Conservation (phyloP, 2,113 vertebrate species). For the Pardalotus punctatus region DNA sequence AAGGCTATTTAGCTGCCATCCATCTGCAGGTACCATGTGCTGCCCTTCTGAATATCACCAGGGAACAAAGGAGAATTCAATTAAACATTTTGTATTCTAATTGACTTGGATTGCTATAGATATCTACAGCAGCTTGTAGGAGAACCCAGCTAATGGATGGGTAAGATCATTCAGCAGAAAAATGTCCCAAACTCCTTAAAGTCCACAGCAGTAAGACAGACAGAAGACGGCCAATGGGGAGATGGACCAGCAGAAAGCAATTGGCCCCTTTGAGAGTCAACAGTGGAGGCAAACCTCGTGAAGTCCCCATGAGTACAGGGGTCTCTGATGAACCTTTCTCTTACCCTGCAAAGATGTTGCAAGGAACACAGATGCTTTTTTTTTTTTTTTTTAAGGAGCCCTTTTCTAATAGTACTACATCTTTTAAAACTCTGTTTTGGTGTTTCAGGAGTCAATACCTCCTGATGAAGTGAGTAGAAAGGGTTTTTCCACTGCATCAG, state of each 20-base stretch:
- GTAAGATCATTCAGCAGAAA: background rate
- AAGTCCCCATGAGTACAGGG: background rate
- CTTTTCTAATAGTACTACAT: background rate
- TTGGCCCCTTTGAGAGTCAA: background rate
- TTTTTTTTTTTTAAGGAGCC: background rate
- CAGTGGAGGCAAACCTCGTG: background rate
- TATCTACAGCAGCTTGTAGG: background rate
- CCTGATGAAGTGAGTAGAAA: background rate
- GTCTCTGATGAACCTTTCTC: background rate
- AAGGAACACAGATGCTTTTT: background rate
- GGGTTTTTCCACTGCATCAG: background rate
- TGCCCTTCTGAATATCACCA: conserved; percentile 55
- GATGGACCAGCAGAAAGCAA: background rate
- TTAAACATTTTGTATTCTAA: conserved; percentile 26
- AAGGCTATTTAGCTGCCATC: conserved; percentile 68
- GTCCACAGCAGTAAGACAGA: background rate
- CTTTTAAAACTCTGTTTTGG: background rate
- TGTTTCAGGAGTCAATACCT: background rate
- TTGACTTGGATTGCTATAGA: background rate
- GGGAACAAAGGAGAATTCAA: conserved; percentile 24
- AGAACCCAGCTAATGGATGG: background rate
- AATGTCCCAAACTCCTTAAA: background rate
- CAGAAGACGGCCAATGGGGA: background rate
- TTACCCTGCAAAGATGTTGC: background rate
- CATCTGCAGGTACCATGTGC: conserved; percentile 53